Percentiles rank a stretch among this genome's conserved stretches.
phyloP scores from a whole-genome alignment of 2,797 vertebrate genomes.

The Microctenopoma lineatum region DNA sequence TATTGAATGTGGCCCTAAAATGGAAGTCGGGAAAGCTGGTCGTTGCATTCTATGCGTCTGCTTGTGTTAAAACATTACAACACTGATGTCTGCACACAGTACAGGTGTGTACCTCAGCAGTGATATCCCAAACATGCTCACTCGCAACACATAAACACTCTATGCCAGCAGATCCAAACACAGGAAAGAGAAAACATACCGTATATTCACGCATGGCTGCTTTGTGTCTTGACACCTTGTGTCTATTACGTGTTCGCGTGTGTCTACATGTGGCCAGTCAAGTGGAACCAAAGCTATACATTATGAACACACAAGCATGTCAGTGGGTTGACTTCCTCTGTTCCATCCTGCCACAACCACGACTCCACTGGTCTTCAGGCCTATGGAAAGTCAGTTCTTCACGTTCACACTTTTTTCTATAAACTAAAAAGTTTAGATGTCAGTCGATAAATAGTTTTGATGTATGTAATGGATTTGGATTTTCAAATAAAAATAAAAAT shows the following conservation, averaged over 20 bases:
- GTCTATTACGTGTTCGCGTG: slow-evolving; percentile 1
- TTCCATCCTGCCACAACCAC: slow-evolving; percentile 21
- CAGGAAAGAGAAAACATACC: slow-evolving; percentile 26
- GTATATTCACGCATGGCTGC: slow-evolving; percentile 8
- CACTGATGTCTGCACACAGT: slow-evolving; percentile 9
- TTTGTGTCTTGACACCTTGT: slow-evolving; percentile 30
- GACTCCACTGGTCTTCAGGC: background rate
- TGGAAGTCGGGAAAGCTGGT: slow-evolving; percentile 36
- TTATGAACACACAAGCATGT: slow-evolving; percentile 23
- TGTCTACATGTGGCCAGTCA: slow-evolving; percentile 4
- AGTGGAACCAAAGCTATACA: slow-evolving; percentile 33
- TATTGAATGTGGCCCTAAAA: slow-evolving; percentile 58
- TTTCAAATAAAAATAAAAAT: background rate
- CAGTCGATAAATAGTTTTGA: background rate
- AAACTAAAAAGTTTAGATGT: no score
- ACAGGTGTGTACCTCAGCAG: slow-evolving; percentile 7
- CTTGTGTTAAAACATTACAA: slow-evolving; percentile 3
- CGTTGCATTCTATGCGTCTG: slow-evolving; percentile 19
- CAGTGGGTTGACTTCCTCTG: slow-evolving; percentile 22
- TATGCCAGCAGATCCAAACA: slow-evolving; percentile 23
- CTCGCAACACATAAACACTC: background rate
- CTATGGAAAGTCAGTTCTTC: background rate
- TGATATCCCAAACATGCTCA: background rate
- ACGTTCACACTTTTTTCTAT: no score
- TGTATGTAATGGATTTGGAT: background rate